Base-by-base conservation (phyloP, 2,113 vertebrate species). In the Piaya cayana region DNA sequence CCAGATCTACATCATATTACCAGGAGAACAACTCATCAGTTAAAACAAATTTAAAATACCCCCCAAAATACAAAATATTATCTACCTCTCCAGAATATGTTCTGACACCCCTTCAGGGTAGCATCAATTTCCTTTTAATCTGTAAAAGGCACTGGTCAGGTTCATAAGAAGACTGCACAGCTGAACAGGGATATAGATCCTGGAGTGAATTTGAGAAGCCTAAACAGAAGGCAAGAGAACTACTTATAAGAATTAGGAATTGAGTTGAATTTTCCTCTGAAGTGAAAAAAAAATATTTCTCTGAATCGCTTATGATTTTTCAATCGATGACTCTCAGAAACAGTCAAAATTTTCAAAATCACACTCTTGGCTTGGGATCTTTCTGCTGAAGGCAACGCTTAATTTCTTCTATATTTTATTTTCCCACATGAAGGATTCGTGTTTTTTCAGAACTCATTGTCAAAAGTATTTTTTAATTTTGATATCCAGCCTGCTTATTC, bases 201-300 rank as follows among this genome's bases (percentile, higher is more conserved):
- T 77, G 30, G 12, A 13, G 15, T 58, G 30, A 72, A 30, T 69
- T 62, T 82, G 14, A 69, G 63, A 82, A 83, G 2, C 5, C 45
- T 58, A n/a, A 60, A 60, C 19, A 52, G 12, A 80, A 90, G 3
- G 9, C 32, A 82, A 90, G 5, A 13, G 22, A 58, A 12, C 17
- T 42, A 70, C 2, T 36, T 26, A 52, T 26, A 52, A 65, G 27
- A 29, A 34, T 69, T 65, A 68, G 75, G 22, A 85, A 68, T 8
- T 65, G 4, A 69, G 25, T 25, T 81, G 26, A 29, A 23, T 76
- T 85, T 84, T 58, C 9, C 5, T 2, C 4, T 25, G 12, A 63
- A 70, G 6, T 62, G 5, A 34, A 58, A 39, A 39, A 2, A 1
- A 11, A 16, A 6, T n/a, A 0, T 23, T 37, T 13, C 12, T 9